Percentiles rank a stretch among this genome's conserved stretches.
These are phyloP conservation scores for Drosophila auraria DNA, from an alignment of 1,140 invertebrate genomes.

Conservation along the genomic window DNA sequence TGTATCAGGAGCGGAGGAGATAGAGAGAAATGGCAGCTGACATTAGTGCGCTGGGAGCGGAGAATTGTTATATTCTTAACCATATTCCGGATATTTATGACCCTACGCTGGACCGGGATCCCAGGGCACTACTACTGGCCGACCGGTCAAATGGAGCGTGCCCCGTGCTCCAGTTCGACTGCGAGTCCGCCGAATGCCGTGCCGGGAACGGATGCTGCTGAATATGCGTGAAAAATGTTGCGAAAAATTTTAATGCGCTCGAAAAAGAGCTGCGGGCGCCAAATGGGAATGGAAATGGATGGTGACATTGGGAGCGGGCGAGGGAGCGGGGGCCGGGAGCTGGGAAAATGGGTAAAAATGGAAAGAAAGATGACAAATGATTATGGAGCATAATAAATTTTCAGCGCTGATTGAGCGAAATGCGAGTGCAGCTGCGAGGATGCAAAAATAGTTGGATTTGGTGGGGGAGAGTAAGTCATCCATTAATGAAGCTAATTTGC, in stretches of 20 bases:
- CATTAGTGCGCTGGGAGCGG: slow-evolving; percentile 30
- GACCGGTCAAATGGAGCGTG: slow-evolving; percentile 50
- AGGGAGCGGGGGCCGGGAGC: too few relatives aligned
- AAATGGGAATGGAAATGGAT: slow-evolving; percentile 69
- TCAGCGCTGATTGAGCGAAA: slow-evolving; percentile 77
- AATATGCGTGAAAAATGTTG: slow-evolving; percentile 81
- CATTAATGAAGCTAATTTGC: slow-evolving; percentile 83
- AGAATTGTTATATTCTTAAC: slow-evolving; percentile 80
- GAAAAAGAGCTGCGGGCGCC: slow-evolving; percentile 59
- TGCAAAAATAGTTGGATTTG: slow-evolving; percentile 43
- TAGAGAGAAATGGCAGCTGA: slow-evolving; percentile 28
- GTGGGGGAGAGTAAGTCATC: slow-evolving; percentile 43
- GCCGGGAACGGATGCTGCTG: slow-evolving; percentile 26
- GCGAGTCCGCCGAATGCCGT: slow-evolving; percentile 20
- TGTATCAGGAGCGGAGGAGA: slow-evolving; percentile 32
- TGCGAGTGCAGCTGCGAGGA: slow-evolving; percentile 50
- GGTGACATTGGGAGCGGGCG: not conserved
- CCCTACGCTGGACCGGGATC: slow-evolving; percentile 29
- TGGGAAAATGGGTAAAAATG: slow-evolving; percentile 41
- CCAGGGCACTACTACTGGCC: slow-evolving; percentile 11
- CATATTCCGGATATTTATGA: slow-evolving; percentile 80
- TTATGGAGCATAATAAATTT: slow-evolving; percentile 80
- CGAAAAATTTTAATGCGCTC: slow-evolving; percentile 78
- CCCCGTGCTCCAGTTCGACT: slow-evolving; percentile 47
- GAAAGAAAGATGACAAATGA: slow-evolving; percentile 78